A percentile compares a stretch with the other conserved stretches of the same genome.
phyloP scores from a whole-genome alignment of 1,140 invertebrate species.

The Choristoneura fumiferana region DNA sequence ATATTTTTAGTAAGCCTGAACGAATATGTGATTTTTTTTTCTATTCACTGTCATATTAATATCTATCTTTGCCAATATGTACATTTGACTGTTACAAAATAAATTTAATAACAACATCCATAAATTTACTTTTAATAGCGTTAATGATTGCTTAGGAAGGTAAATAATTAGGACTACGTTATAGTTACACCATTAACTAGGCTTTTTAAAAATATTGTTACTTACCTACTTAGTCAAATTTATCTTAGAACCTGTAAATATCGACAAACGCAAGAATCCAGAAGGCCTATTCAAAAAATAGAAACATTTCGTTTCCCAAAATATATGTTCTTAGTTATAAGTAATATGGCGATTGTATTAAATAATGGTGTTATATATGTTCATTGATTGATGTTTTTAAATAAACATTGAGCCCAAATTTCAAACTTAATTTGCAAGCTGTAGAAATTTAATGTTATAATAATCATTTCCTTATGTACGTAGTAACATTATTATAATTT shows the following conservation, averaged over 20 bases:
- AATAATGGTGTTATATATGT: slow-evolving; percentile 30
- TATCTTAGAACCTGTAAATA: neutral
- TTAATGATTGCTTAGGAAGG: too few species aligned
- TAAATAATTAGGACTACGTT: too few species aligned
- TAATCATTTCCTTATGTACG: neutral
- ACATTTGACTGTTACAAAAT: too few species aligned
- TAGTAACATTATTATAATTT: neutral
- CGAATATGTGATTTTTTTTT: too few species aligned
- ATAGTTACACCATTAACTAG: too few species aligned
- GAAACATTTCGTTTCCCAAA: slow-evolving; percentile 8
- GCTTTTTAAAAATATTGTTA: too few species aligned
- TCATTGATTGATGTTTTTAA: slow-evolving; percentile 28
- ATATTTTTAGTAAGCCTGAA: too few species aligned
- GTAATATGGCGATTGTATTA: slow-evolving; percentile 11
- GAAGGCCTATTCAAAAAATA: slow-evolving; percentile 28
- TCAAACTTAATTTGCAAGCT: slow-evolving; percentile 38
- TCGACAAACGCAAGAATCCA: slow-evolving; percentile 33
- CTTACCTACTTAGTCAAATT: neutral
- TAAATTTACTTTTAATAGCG: too few species aligned
- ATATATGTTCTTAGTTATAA: slow-evolving; percentile 15
- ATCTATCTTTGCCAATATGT: too few species aligned
- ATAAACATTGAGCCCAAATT: slow-evolving; percentile 56
- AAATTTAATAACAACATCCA: too few species aligned
- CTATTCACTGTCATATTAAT: too few species aligned
- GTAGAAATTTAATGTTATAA: neutral